Base-by-base conservation (phyloP, 2,797 vertebrate genomes). In the Cygnus olor region DNA sequence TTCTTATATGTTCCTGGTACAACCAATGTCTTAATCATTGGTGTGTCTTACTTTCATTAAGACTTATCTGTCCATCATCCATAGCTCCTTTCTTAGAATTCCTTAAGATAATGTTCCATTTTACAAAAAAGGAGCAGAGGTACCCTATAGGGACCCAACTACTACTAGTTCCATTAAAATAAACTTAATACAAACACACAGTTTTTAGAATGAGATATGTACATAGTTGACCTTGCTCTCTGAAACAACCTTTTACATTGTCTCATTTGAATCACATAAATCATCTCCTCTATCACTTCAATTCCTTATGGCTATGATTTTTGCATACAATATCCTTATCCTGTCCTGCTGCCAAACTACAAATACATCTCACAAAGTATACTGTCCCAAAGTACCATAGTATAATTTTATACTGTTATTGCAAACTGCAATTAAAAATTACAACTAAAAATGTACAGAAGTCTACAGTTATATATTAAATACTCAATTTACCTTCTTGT, bases 161-260 rank as follows among this genome's bases (percentile, higher is more conserved):
- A 25, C 45, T 79, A 38, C 3, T 0, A 64, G 36, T 28, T 81
- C 58, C 56, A 74, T 60, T 80, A 77, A 86, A 91, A 90, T 27
- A 49, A 91, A 76, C 42, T 47, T 66, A 77, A 91, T 72, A 84
- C 17, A 74, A 81, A 90, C 16, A 5, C 2, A 80, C 18, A 58
- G 19, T 40, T 79, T 90, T 30, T 88, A 85, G 78, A 56, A 70
- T 49, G 28, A 71, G 69, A 57, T 79, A 51, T 76, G 49, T 61
- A 76, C 61, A 79, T 40, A 66, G 58, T 22, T 91, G 77, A 91
- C 89, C 91, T 83, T 85, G 36, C 30, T 76, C 80, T 82, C 54
- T 27, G 25, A 60, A 92, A 70, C 42, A 83, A 64, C 64, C 61
- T 85, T 47, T 70, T 63, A 68, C 54, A 53, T 16, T 0, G 0